Evolutionary conservation across 2,797 vertebrate species (phyloP).

Genomic region (Chelon auratus): DNA sequence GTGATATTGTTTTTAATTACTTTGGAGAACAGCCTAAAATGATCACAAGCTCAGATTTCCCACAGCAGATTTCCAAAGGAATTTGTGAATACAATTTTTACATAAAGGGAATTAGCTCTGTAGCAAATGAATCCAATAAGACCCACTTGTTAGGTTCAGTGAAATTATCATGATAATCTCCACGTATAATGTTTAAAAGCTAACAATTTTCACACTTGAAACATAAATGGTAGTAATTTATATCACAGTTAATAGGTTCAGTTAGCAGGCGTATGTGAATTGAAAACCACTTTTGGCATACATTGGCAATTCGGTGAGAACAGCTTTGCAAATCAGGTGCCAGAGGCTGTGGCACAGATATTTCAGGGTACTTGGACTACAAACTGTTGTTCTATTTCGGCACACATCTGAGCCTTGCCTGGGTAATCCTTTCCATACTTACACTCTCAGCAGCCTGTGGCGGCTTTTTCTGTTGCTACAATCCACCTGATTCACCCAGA

Average conservation of each 20-base stretch:
- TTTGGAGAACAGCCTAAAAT: not conserved
- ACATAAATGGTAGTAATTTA: constrained; percentile 5
- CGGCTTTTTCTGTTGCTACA: constrained; percentile 38
- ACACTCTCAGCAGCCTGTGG: constrained; percentile 40
- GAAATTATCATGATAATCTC: constrained; percentile 10
- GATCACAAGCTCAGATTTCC: not conserved
- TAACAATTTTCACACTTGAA: constrained; percentile 18
- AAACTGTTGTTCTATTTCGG: constrained; percentile 46
- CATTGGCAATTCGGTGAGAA: not conserved
- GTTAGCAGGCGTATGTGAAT: not conserved
- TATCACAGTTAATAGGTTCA: not conserved
- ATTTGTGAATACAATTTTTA: not conserved
- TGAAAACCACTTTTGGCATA: constrained; percentile 18
- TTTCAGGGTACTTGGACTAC: constrained; percentile 11
- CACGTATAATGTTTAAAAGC: constrained; percentile 4
- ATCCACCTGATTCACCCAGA: constrained; percentile 20
- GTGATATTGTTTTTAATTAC: not conserved
- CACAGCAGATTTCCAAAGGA: not conserved
- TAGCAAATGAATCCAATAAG: not conserved
- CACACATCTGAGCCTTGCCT: constrained; percentile 30
- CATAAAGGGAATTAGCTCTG: constrained; percentile 25
- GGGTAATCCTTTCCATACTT: constrained; percentile 46
- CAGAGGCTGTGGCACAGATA: not conserved
- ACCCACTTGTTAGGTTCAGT: not conserved
- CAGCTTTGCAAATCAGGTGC: constrained; percentile 2